Percentiles rank a stretch among this genome's conserved stretches.
Conservation (phyloP, 2,888 invertebrate genomes). For the Erebia aethiops region DNA sequence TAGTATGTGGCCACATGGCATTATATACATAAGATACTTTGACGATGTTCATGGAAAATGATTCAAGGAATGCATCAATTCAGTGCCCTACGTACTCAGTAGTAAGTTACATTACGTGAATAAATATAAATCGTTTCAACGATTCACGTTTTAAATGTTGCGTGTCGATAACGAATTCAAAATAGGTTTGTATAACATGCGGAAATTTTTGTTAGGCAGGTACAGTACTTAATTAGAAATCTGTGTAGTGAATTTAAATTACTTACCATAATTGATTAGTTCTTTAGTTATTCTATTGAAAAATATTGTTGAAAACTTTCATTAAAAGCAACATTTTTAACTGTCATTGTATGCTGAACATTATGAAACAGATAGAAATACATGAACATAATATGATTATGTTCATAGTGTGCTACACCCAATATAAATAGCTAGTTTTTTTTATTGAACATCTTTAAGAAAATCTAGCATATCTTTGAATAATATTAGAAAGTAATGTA, state of each 20-base stretch:
- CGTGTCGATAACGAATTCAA: slow-evolving; percentile 25
- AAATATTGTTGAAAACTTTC: background rate
- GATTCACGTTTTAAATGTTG: slow-evolving; percentile 10
- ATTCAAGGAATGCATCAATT: slow-evolving; percentile 42
- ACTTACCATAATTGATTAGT: background rate
- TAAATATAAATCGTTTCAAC: background rate
- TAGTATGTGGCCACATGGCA: slow-evolving; percentile 13
- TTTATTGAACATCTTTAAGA: background rate
- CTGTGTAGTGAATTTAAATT: slow-evolving; percentile 2
- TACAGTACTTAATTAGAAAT: background rate
- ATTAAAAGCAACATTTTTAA: background rate
- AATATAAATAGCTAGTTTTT: no score
- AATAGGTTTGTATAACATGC: slow-evolving; percentile 23
- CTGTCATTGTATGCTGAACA: background rate
- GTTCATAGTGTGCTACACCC: no score
- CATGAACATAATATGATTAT: no score
- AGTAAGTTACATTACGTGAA: background rate
- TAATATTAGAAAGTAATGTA: no score
- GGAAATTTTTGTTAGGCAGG: slow-evolving; percentile 5
- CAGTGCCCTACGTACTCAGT: background rate
- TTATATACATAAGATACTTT: slow-evolving; percentile 18
- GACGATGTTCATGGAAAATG: slow-evolving; percentile 44
- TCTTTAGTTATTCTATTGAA: background rate
- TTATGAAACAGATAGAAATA: background rate
- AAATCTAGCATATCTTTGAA: background rate